Conservation (phyloP, 2,888 invertebrate genomes). For the Bembecia ichneumoniformis region DNA sequence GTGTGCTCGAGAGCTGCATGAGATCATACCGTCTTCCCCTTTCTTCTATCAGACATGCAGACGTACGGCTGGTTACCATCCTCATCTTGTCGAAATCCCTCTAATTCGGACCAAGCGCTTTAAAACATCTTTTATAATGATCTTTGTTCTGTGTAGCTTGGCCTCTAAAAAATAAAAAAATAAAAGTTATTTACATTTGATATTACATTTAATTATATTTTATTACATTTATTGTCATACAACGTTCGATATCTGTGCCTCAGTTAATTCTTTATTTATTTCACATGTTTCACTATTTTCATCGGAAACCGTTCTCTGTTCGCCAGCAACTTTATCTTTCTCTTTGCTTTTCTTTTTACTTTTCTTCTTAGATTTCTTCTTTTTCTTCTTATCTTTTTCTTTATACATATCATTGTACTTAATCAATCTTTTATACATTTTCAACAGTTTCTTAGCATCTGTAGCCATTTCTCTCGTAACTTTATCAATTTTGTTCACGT, state of each 20-base stretch:
- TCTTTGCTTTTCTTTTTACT: constrained; percentile 15
- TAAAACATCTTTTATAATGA: too few species aligned
- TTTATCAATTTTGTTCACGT: neutral
- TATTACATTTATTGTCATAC: too few species aligned
- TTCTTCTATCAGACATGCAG: too few species aligned
- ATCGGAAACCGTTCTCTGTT: neutral
- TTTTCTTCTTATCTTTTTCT: constrained; percentile 35
- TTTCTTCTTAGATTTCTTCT: constrained; percentile 46
- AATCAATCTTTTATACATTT: constrained; percentile 59
- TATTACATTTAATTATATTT: too few species aligned
- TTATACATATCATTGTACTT: constrained; percentile 51
- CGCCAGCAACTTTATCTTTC: neutral
- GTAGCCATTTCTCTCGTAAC: constrained; percentile 43
- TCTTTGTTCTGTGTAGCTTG: too few species aligned
- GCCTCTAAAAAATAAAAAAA: too few species aligned
- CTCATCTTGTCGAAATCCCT: too few species aligned
- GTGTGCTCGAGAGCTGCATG: too few species aligned
- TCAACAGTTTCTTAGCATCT: constrained; percentile 56
- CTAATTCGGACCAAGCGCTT: too few species aligned
- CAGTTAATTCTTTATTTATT: neutral
- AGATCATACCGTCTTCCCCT: too few species aligned
- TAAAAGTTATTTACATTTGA: too few species aligned
- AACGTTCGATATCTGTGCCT: neutral
- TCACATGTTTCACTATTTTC: neutral
- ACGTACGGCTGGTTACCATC: too few species aligned